Evolutionary conservation across 2,797 vertebrate species (phyloP).

Genomic region (Lacerta viridis): DNA sequence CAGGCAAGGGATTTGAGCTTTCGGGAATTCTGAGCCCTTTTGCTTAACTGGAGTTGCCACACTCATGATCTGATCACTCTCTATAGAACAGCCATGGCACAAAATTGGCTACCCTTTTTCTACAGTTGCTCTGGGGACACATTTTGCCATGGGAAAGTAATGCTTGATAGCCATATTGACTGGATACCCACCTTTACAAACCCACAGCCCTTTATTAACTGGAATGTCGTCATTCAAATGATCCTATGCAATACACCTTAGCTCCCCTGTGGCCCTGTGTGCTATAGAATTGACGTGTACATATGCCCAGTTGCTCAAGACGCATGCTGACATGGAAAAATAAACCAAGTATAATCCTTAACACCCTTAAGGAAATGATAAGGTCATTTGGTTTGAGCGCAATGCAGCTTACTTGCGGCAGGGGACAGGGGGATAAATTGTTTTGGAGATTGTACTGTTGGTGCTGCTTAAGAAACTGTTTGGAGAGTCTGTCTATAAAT

Average conservation of each 20-base stretch:
- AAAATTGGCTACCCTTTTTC: neutral
- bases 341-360: conserved; percentile 21
- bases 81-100: neutral
- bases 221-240: neutral
- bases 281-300: neutral
- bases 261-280: neutral
- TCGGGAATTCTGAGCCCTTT: neutral
- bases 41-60: neutral
- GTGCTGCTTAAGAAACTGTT: conserved; percentile 2
- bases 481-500: conserved; percentile 55
- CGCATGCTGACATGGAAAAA: neutral
- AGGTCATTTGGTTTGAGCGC: conserved; percentile 23
- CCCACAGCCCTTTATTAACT: neutral
- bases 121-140: neutral
- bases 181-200: neutral
- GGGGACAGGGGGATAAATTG: neutral
- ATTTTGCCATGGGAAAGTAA: neutral
- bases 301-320: neutral
- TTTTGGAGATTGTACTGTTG: conserved; percentile 35
- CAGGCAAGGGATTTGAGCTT: neutral
- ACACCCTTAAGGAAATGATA: conserved; percentile 11
- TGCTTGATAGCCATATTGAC: neutral
- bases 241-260: neutral
- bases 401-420: neutral
- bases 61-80: neutral